Conservation (phyloP, 2,797 vertebrate genomes). For the Anas bahamensis region DNA sequence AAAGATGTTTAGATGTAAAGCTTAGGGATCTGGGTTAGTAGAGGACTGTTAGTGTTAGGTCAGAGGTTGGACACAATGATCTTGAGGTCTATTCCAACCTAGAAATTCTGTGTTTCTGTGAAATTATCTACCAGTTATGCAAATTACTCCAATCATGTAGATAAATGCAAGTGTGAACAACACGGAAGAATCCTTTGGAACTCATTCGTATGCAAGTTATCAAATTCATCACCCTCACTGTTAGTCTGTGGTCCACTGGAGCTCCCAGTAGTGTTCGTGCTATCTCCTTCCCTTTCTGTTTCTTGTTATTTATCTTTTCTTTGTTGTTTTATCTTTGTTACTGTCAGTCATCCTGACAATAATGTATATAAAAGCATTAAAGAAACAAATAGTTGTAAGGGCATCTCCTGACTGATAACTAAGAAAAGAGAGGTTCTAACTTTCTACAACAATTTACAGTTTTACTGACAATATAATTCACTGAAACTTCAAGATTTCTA, state of each 20-base stretch:
- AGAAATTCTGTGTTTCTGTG: no score
- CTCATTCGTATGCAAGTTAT: slow-evolving; percentile 49
- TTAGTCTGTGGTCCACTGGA: not conserved
- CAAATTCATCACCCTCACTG: slow-evolving; percentile 51
- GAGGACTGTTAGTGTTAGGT: no score
- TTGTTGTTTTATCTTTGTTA: slow-evolving; percentile 57
- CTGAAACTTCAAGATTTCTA: not conserved
- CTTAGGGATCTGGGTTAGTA: no score
- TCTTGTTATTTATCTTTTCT: slow-evolving; percentile 39
- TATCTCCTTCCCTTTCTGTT: slow-evolving; percentile 28
- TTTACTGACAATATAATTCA: slow-evolving; percentile 50
- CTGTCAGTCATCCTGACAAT: slow-evolving; percentile 66
- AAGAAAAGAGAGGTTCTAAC: slow-evolving; percentile 5
- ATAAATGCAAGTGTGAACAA: slow-evolving; percentile 65
- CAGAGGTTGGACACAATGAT: no score
- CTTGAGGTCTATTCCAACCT: no score
- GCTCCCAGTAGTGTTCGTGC: not conserved
- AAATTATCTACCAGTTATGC: slow-evolving; percentile 74
- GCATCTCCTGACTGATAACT: slow-evolving; percentile 46
- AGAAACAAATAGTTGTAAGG: slow-evolving; percentile 50
- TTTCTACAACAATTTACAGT: slow-evolving; percentile 43
- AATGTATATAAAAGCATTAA: slow-evolving; percentile 46
- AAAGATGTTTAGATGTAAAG: no score
- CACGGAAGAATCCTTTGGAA: slow-evolving; percentile 49
- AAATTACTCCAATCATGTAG: slow-evolving; percentile 71